Evolutionary conservation across 1,140 invertebrate genomes (phyloP).

Genomic region (Leptinotarsa lineolata): DNA sequence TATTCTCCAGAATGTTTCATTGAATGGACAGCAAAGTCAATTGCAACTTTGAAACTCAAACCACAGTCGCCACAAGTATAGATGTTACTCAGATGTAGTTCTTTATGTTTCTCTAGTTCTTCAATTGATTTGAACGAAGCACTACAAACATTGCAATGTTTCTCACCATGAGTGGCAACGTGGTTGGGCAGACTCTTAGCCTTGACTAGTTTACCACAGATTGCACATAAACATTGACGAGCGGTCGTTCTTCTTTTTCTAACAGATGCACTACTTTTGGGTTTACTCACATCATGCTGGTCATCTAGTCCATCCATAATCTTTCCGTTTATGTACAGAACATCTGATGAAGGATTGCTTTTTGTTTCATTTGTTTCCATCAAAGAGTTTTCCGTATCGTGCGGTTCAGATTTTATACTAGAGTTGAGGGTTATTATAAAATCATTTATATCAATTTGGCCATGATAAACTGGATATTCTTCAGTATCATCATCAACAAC

Average conservation of each 20-base stretch:
- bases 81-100: conserved; percentile 27
- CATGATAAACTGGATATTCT: neutral
- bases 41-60: conserved; percentile 25
- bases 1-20: conserved; percentile 31
- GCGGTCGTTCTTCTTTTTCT: neutral
- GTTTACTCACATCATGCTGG: neutral
- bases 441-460: neutral
- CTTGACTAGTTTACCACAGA: conserved; percentile 32
- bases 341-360: neutral
- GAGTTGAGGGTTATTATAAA: too few species aligned
- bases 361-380: neutral
- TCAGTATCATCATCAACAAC: conserved; percentile 24
- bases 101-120: conserved; percentile 58
- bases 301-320: neutral
- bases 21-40: conserved; percentile 33
- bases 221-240: conserved; percentile 20
- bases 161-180: conserved; percentile 30
- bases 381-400: neutral
- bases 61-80: conserved; percentile 34
- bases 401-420: neutral
- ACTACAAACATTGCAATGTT: conserved; percentile 59
- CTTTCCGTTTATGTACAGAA: neutral
- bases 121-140: conserved; percentile 58
- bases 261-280: neutral
- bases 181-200: conserved; percentile 7